phyloP scores from a whole-genome alignment of 2,797 vertebrate genomes.

The Neosilurus hyrtlii region DNA sequence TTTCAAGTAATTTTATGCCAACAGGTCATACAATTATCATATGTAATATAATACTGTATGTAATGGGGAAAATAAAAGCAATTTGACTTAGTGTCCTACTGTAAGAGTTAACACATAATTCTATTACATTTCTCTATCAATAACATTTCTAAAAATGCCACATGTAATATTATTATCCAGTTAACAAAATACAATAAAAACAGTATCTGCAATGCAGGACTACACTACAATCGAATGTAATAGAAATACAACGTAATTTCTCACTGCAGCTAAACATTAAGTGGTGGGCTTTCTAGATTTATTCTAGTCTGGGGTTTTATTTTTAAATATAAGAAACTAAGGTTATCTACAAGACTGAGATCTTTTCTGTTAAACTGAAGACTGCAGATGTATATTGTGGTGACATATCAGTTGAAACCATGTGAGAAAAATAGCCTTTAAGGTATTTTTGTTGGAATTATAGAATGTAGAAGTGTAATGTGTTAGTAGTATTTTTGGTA shows the following conservation, averaged over 20 bases:
- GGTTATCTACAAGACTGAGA: not conserved
- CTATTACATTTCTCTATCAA: conserved; percentile 6
- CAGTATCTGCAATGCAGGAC: conserved; percentile 9
- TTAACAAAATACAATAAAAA: not conserved
- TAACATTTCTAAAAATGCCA: conserved; percentile 15
- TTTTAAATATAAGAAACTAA: not conserved
- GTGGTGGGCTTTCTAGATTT: conserved; percentile 2
- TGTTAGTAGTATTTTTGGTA: not conserved
- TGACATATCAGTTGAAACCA: not conserved
- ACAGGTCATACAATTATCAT: not conserved
- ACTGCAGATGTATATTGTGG: not conserved
- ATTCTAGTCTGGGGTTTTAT: not conserved
- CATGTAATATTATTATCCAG: not conserved
- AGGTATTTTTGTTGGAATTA: not conserved
- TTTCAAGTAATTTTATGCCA: not conserved
- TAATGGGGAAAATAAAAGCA: not conserved
- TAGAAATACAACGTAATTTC: conserved; percentile 16
- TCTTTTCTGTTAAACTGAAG: not conserved
- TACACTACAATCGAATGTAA: conserved; percentile 2
- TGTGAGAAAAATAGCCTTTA: not conserved
- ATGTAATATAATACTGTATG: not conserved
- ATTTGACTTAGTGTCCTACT: not conserved
- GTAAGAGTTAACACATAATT: conserved; percentile 15
- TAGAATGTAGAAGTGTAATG: not conserved
- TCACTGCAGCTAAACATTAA: conserved; percentile 4